Evolutionary conservation across 2,113 vertebrate species (phyloP), one percentile per base, ranked within the genome.

Genomic region (Carlito syrichta): DNA sequence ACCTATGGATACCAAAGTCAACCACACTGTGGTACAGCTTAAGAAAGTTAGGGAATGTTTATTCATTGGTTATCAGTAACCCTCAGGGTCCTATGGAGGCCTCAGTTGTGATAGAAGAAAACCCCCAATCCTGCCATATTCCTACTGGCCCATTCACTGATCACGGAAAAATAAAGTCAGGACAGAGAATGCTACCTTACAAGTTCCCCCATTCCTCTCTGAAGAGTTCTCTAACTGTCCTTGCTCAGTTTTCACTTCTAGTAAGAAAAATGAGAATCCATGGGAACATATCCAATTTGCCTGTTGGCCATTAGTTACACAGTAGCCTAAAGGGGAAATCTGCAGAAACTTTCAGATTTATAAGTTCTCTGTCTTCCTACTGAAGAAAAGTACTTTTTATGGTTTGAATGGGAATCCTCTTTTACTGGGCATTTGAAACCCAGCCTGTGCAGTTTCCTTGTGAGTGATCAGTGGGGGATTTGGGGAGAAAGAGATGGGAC

Each of bases 251-350:
- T 91, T 93, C 73, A 22, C 20, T 60, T 22, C 19, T 40, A 77
- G 50, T 84, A 23, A 60, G 30, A 32, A 58, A 93, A 90, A 82
- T 48, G 74, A 76, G 54, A 89, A 86, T 86, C 56, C 48, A 68
- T 30, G 1, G 14, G 58, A 81, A 48, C 19, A 12, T 13, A 25
- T 17, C 8, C 5, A 6, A 10, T 74, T 74, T 25, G 12, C 27
- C 77, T 92, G 45, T 38, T 68, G 50, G 17, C 6, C 19, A 5
- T 77, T 52, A 52, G 43, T 77, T 19, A 73, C 16, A 32, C 0
- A 17, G 48, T 25, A 48, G 78, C 43, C 32, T 66, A 10, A 50
- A 30, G 43, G 40, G 38, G 8, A 56, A 76, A 38, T 35, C 14
- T 45, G 35, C 27, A 38, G 63, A 58, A 56, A 30, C 12, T 30